These are phyloP conservation scores for Charaxes varanes DNA, from an alignment of 1,140 invertebrate genomes.

Conservation along the genomic window DNA sequence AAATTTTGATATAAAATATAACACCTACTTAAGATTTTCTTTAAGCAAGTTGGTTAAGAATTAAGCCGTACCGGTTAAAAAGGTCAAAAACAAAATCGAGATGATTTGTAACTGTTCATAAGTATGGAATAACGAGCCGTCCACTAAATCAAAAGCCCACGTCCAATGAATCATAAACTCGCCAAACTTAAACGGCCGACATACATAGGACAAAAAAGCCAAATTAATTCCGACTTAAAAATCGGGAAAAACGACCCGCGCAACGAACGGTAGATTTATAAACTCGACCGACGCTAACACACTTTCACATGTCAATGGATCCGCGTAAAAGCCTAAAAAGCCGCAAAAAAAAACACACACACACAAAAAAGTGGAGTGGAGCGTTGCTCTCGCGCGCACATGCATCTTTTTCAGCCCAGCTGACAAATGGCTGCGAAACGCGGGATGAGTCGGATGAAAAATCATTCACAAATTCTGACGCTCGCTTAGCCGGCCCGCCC, in stretches of 20 bases:
- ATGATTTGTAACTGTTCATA: no score
- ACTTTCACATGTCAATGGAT: constrained; percentile 70
- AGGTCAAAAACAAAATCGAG: no score
- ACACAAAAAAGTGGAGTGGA: constrained; percentile 15
- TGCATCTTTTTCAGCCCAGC: constrained; percentile 64
- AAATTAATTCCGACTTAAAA: constrained; percentile 44
- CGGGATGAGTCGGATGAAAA: constrained; percentile 60
- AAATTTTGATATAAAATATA: no score
- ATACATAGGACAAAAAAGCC: constrained; percentile 25
- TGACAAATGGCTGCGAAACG: constrained; percentile 69
- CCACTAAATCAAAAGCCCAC: constrained; percentile 9
- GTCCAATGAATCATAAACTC: constrained; percentile 19
- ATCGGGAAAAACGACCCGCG: constrained; percentile 36
- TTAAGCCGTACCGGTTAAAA: neutral
- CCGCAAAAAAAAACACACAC: constrained; percentile 38
- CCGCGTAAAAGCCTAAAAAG: constrained; percentile 68
- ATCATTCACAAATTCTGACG: constrained; percentile 71
- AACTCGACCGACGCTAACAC: constrained; percentile 63
- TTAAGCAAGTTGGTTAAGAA: no score
- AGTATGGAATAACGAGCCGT: no score
- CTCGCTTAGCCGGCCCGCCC: constrained; percentile 42
- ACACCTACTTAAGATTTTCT: no score
- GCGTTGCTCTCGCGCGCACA: constrained; percentile 45
- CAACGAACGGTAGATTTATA: constrained; percentile 57
- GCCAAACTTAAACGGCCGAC: constrained; percentile 19